These are phyloP conservation scores for Phallusia fumigata DNA, from an alignment of 23 tunicate genomes.

Conservation along the genomic window DNA sequence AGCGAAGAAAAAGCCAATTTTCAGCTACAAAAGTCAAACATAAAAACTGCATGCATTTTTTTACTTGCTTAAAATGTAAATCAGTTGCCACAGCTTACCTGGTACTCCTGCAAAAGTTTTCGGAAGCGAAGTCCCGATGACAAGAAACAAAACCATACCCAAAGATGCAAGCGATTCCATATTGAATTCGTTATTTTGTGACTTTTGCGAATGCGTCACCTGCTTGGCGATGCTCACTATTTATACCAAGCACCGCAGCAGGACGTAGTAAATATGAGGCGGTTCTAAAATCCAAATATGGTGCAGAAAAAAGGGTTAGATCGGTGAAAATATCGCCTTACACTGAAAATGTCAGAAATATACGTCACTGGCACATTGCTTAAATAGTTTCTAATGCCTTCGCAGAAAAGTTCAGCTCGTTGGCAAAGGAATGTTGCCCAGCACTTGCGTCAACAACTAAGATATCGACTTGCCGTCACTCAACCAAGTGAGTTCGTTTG, in stretches of 20 bases:
- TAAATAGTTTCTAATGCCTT: neutral
- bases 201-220: too few relatives aligned
- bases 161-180: too few relatives aligned
- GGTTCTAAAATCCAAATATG: neutral
- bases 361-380: neutral
- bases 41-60: too few relatives aligned
- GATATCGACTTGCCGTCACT: neutral
- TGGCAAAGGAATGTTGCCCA: neutral
- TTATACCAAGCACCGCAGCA: neutral
- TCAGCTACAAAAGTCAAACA: too few relatives aligned
- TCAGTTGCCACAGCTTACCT: too few relatives aligned
- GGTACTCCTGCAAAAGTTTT: too few relatives aligned
- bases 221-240: neutral
- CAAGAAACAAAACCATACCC: too few relatives aligned
- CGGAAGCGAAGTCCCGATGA: too few relatives aligned
- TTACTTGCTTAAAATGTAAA: too few relatives aligned
- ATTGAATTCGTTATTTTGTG: too few relatives aligned
- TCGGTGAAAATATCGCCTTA: conserved; percentile 5
- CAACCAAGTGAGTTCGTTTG: neutral
- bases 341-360: conserved; percentile 11
- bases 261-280: neutral
- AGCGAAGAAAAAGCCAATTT: too few relatives aligned
- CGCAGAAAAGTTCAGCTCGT: conserved; percentile 10
- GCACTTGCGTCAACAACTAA: neutral
- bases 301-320: conserved; percentile 1